These are phyloP conservation scores for Parnassius smintheus DNA, from an alignment of 2,888 invertebrate genomes.

Conservation along the genomic window DNA sequence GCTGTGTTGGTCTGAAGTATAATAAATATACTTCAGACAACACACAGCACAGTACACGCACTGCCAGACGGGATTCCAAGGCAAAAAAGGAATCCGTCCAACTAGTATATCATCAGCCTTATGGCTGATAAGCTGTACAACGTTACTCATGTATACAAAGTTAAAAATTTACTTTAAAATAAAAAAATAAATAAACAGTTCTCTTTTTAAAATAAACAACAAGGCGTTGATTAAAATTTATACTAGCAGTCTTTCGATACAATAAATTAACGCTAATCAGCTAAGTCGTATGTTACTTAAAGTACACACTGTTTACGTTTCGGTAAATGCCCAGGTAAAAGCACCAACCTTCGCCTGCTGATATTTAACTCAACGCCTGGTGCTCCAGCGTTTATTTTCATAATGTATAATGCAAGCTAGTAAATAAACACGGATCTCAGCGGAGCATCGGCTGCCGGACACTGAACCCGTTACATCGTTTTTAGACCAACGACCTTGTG, in stretches of 20 bases:
- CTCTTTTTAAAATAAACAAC: conserved; percentile 17
- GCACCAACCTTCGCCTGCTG: conserved; percentile 17
- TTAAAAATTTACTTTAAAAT: too few relatives aligned
- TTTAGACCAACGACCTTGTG: conserved; percentile 73
- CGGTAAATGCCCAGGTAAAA: conserved; percentile 21
- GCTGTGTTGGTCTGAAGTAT: too few relatives aligned
- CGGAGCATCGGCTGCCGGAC: conserved; percentile 54
- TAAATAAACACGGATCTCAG: conserved; percentile 39
- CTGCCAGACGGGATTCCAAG: too few relatives aligned
- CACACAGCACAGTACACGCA: too few relatives aligned
- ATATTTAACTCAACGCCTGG: conserved; percentile 28
- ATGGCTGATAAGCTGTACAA: too few relatives aligned
- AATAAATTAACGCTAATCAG: conserved; percentile 14
- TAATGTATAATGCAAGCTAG: conserved; percentile 33
- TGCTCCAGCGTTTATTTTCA: conserved; percentile 34
- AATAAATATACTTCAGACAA: too few relatives aligned
- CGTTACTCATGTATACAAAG: too few relatives aligned
- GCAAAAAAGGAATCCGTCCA: too few relatives aligned
- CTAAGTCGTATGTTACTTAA: conserved; percentile 7
- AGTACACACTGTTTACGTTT: conserved; percentile 20
- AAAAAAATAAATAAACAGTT: neutral
- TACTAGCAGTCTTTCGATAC: conserved; percentile 1
- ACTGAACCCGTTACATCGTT: conserved; percentile 72
- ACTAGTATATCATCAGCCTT: too few relatives aligned
- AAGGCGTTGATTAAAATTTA: conserved; percentile 14